Percentiles rank a stretch among this genome's conserved stretches.
These are phyloP conservation scores for Triops cancriformis DNA, from an alignment of 1,140 invertebrate species.

Conservation along the genomic window DNA sequence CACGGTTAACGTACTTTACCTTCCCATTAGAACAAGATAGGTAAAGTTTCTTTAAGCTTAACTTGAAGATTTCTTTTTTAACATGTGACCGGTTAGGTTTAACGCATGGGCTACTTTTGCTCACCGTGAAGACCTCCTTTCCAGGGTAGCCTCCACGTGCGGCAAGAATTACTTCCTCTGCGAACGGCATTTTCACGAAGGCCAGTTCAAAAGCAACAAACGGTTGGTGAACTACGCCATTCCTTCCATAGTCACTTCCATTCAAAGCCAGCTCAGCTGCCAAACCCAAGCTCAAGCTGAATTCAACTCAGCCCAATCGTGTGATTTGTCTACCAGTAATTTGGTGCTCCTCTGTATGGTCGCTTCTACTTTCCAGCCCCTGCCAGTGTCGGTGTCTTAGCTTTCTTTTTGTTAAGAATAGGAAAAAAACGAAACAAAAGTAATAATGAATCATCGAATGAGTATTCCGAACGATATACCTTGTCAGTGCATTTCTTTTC, in stretches of 20 bases:
- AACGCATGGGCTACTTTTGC: neutral
- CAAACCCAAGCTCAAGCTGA: constrained; percentile 9
- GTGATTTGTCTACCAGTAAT: constrained; percentile 10
- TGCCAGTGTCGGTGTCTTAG: neutral
- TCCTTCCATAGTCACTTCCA: constrained; percentile 1
- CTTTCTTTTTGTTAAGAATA: neutral
- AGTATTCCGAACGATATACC: neutral
- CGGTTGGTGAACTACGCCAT: neutral
- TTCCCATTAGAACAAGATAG: neutral
- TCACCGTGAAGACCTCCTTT: neutral
- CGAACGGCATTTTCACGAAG: neutral
- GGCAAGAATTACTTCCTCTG: neutral
- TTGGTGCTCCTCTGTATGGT: neutral
- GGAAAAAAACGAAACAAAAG: neutral
- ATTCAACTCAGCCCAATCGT: neutral
- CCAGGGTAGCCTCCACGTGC: neutral
- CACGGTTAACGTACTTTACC: neutral
- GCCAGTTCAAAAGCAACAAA: neutral
- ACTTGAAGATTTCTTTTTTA: neutral
- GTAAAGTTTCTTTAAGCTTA: neutral
- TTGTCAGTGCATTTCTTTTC: too few relatives aligned
- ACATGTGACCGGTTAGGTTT: neutral
- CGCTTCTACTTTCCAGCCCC: neutral
- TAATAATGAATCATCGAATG: neutral
- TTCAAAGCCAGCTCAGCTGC: constrained; percentile 8